Conservation (phyloP, 2,113 vertebrate genomes). For the Lamprologus tigripictilis region DNA sequence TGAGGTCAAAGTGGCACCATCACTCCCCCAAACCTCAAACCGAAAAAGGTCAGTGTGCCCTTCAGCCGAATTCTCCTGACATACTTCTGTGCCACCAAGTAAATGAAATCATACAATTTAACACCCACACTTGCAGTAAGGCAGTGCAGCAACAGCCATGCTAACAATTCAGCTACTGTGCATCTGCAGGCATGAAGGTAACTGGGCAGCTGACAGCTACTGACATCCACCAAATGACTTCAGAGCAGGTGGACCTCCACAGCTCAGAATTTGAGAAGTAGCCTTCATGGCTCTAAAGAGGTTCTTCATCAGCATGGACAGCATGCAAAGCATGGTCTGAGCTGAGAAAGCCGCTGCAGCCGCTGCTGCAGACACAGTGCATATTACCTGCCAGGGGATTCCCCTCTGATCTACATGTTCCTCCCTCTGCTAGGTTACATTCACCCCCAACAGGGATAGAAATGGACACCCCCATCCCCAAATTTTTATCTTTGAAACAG, state of each 20-base stretch:
- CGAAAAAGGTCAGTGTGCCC: background rate
- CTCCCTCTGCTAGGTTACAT: too few species aligned
- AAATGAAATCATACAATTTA: background rate
- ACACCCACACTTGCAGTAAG: background rate
- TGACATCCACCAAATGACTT: background rate
- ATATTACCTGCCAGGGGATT: too few species aligned
- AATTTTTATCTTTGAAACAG: too few species aligned
- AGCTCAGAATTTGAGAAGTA: background rate
- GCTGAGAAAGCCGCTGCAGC: background rate
- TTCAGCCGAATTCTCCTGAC: background rate
- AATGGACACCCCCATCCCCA: too few species aligned
- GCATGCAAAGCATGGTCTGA: background rate
- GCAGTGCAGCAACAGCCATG: background rate
- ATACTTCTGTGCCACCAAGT: background rate
- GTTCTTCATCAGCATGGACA: background rate
- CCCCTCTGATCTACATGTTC: too few species aligned
- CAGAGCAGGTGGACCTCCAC: background rate
- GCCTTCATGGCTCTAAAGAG: background rate
- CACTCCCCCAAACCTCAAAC: background rate
- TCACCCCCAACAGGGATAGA: too few species aligned
- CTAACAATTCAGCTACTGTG: background rate
- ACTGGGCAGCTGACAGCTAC: background rate
- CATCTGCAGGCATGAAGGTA: background rate
- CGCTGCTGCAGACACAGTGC: too few species aligned
- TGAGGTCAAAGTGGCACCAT: background rate